Evolutionary conservation across 2,888 invertebrate species (phyloP), one percentile per base, ranked within the genome.

Genomic region (Meta bourneti): DNA sequence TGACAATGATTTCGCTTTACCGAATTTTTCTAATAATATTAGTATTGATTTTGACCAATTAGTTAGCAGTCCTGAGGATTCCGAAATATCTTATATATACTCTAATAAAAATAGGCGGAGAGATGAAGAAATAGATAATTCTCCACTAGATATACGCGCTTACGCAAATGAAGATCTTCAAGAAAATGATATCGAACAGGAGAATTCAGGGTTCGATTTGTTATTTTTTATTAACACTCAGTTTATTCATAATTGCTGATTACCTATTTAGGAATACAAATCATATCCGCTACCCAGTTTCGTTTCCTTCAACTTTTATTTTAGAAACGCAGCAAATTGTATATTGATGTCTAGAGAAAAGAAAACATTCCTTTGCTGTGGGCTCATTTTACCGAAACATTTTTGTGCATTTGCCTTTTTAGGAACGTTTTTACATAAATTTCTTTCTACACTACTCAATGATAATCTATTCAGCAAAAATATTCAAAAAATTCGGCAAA

Each of bases 141-240:
- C 80, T 6, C 61, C 86, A 19, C 13, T 81, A 8, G 86, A 86
- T 86, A 86, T 86, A 6, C 51, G 61, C 61, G 11, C 61, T 16
- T 61, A 61, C 61, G 4, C 16, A 16, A 61, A 61, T 20, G 78
- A 91, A 54, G 19, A 52, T 34, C 7, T 49, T 13, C 13, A 69
- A 9, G 86, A 85, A 61, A 83, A 61, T 11, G 52, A 78, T 83
- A 20, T 61, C 13, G 89, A 92, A 19, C 92, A 89, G 34, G 92
- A 89, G 75, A 89, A 92, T 89, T 80, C 88, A 54, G 92, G 92
- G 92, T 92, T 51, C 16, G 16, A 79, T 69, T 79, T 79, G 34
- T 19, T 78, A n/a, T 16, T 61, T 5, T 7, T 0, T 61, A 16
- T 61, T 16, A 61, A 61, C 34, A 61, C 61, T 61, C 16, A 61